phyloP scores from a whole-genome alignment of 1,140 invertebrate genomes.

The Pogonomyrmex californicus region DNA sequence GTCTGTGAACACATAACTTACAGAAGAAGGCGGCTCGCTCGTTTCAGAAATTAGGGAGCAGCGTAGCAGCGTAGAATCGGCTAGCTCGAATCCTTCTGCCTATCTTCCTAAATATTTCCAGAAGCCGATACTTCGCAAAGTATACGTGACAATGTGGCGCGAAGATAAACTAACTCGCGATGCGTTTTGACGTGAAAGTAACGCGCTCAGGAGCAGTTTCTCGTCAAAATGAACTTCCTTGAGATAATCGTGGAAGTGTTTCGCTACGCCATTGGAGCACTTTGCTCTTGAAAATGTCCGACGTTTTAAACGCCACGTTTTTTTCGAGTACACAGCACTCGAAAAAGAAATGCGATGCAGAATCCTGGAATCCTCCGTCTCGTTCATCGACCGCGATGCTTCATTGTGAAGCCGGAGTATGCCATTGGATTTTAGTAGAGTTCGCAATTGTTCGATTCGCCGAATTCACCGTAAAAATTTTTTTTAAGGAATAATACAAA shows the following conservation, averaged over 20 bases:
- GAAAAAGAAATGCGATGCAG: slow-evolving; percentile 49
- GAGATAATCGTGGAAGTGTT: background rate
- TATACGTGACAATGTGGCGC: background rate
- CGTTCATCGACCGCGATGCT: slow-evolving; percentile 23
- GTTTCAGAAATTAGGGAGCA: slow-evolving; percentile 46
- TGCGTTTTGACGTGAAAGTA: background rate
- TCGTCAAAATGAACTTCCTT: background rate
- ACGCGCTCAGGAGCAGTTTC: background rate
- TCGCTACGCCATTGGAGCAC: slow-evolving; percentile 63
- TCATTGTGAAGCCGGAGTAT: background rate
- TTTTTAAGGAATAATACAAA: background rate
- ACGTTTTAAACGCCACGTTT: slow-evolving; percentile 67
- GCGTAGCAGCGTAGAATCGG: slow-evolving; percentile 36
- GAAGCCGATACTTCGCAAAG: background rate
- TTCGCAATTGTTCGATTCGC: slow-evolving; percentile 1
- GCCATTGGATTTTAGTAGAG: slow-evolving; percentile 23
- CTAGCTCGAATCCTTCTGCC: background rate
- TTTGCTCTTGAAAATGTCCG: slow-evolving; percentile 50
- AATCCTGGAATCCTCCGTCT: slow-evolving; percentile 19
- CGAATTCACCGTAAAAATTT: slow-evolving; percentile 12
- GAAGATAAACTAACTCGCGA: background rate
- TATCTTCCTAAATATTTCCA: background rate
- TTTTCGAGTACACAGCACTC: slow-evolving; percentile 34
- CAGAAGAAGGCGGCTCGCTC: slow-evolving; percentile 45
- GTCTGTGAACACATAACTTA: slow-evolving; percentile 45